phyloP scores from a whole-genome alignment of 1,140 invertebrate species.

The Euglossa dilemma region DNA sequence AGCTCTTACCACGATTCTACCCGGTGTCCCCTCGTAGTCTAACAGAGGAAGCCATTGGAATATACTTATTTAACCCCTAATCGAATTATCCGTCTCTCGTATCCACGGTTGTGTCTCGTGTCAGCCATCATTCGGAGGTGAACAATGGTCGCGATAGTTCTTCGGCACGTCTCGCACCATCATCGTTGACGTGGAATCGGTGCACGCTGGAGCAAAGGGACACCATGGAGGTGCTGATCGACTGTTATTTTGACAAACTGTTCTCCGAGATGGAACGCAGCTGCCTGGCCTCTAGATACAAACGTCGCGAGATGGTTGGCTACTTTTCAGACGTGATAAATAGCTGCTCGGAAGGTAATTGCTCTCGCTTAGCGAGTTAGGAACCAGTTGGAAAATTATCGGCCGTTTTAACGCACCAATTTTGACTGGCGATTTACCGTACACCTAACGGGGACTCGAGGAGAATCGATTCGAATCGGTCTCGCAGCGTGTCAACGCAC shows the following conservation, averaged over 20 bases:
- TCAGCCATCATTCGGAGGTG: constrained; percentile 62
- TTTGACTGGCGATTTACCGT: not conserved
- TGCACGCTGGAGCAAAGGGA: not conserved
- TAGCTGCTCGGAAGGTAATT: constrained; percentile 85
- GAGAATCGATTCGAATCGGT: not conserved
- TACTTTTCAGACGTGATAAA: constrained; percentile 88
- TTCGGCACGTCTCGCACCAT: not conserved
- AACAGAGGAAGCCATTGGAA: constrained; percentile 72
- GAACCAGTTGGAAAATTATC: not conserved
- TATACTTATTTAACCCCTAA: constrained; percentile 69
- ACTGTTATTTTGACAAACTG: constrained; percentile 87
- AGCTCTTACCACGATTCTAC: not conserved
- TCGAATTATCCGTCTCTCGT: constrained; percentile 72
- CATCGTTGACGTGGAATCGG: not conserved
- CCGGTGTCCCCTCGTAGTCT: not conserved
- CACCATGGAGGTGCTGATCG: constrained; percentile 86
- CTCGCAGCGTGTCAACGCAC: constrained; percentile 3
- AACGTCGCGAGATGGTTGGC: constrained; percentile 85
- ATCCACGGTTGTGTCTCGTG: constrained; percentile 44
- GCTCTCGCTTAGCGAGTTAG: constrained; percentile 1
- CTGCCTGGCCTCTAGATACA: constrained; percentile 85
- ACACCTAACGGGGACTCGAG: constrained; percentile 25
- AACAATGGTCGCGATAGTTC: constrained; percentile 48
- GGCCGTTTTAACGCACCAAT: not conserved
- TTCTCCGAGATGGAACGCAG: constrained; percentile 86